These are phyloP conservation scores for Falco novaeseelandiae DNA, from an alignment of 2,797 vertebrate genomes.

Conservation along the genomic window DNA sequence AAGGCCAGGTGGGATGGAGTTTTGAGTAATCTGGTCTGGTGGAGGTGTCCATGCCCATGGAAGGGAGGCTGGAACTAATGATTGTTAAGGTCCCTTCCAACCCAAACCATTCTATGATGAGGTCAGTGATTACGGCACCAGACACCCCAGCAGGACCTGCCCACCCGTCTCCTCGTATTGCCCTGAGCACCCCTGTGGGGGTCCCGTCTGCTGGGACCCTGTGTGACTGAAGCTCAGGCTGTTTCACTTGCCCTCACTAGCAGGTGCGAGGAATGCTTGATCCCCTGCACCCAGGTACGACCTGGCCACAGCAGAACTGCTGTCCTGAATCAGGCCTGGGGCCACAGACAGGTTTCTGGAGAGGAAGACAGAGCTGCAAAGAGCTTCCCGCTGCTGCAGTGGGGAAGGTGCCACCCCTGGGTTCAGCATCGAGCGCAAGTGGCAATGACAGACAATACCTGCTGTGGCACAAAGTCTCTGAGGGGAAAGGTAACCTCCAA, in stretches of 20 bases:
- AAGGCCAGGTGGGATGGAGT: too few species aligned
- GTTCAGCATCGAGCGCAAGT: fast-evolving
- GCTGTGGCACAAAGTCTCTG: background rate
- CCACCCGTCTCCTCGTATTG: background rate
- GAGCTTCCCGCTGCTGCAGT: background rate
- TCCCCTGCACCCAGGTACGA: background rate
- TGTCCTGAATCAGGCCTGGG: background rate
- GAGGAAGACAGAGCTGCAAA: background rate
- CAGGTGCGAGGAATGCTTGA: fast-evolving
- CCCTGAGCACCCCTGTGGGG: background rate
- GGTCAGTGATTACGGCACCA: background rate
- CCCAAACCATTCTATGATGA: too few species aligned
- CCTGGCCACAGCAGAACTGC: background rate
- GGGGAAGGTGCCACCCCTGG: fast-evolving
- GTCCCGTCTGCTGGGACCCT: too few species aligned
- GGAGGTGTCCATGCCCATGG: too few species aligned
- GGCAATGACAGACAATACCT: background rate
- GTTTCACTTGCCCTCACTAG: fast-evolving
- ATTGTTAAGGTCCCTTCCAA: too few species aligned
- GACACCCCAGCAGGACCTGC: background rate
- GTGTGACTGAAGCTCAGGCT: background rate
- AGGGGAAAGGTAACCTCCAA: background rate
- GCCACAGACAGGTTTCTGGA: background rate
- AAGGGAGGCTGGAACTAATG: too few species aligned
- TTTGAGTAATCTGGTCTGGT: too few species aligned